Conservation (phyloP, 2,113 vertebrate genomes). For the Opisthocomus hoazin region DNA sequence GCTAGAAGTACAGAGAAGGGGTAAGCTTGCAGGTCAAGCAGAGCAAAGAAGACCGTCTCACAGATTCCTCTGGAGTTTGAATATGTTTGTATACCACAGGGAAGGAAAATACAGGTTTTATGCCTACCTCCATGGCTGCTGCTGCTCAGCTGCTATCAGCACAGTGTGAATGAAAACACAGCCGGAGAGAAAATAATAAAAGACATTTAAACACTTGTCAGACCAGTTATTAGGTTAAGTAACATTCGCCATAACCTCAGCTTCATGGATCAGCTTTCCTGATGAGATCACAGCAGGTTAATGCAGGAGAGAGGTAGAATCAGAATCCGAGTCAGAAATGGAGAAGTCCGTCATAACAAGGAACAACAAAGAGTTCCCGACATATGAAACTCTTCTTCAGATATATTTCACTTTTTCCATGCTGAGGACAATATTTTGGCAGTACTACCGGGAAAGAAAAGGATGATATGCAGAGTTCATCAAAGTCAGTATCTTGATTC, state of each 20-base stretch:
- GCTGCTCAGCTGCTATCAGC: neutral
- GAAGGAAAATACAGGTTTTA: neutral
- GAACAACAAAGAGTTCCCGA: neutral
- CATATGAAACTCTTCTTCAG: neutral
- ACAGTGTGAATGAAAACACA: neutral
- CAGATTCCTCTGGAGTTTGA: neutral
- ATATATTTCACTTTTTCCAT: neutral
- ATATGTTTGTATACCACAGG: neutral
- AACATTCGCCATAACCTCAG: neutral
- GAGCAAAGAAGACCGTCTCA: neutral
- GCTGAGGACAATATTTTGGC: neutral
- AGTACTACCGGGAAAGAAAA: neutral
- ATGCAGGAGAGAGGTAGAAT: neutral
- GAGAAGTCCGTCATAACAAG: neutral
- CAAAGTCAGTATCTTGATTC: neutral
- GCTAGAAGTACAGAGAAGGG: neutral
- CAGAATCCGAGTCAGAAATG: neutral
- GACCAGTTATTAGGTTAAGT: slow-evolving; percentile 1
- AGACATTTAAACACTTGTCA: slow-evolving; percentile 27
- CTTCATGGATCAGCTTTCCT: slow-evolving; percentile 16
- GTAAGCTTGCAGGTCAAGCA: neutral
- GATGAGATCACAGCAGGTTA: slow-evolving; percentile 27
- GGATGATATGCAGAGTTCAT: neutral
- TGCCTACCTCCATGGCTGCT: neutral
- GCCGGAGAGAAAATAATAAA: neutral